A percentile compares a stretch with the other conserved stretches of the same genome.
These are phyloP conservation scores for Isurus oxyrinchus DNA, from an alignment of 2,113 vertebrate genomes.

Conservation along the genomic window DNA sequence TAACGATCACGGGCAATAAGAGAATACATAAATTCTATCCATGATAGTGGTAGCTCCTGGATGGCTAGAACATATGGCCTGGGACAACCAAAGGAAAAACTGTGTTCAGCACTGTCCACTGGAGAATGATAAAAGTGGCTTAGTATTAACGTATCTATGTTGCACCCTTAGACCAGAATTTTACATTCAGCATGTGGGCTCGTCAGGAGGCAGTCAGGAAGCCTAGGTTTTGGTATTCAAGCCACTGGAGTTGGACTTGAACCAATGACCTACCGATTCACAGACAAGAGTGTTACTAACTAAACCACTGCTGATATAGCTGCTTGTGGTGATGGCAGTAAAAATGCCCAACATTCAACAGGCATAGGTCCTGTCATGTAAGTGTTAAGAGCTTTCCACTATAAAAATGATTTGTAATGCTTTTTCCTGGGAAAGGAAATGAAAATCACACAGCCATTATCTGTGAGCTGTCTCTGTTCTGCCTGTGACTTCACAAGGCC, in stretches of 20 bases:
- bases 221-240: background rate
- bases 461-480: too few species aligned
- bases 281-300: background rate
- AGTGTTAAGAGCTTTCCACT: too few species aligned
- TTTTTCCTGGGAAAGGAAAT: slow-evolving; percentile 19
- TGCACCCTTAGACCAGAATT: too few species aligned
- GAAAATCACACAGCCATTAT: background rate
- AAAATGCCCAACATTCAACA: background rate
- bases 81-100: too few species aligned
- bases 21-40: too few species aligned
- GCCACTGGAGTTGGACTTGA: background rate
- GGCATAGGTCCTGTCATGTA: background rate
- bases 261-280: background rate
- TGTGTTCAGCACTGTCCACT: too few species aligned
- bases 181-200: too few species aligned
- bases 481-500: background rate
- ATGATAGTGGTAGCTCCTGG: too few species aligned
- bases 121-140: too few species aligned
- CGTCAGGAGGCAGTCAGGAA: background rate
- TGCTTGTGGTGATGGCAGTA: background rate
- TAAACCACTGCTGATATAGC: background rate
- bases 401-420: background rate
- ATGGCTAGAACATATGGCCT: too few species aligned
- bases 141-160: too few species aligned
- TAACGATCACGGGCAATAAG: too few species aligned